These are phyloP conservation scores for Ephestia elutella DNA, from an alignment of 1,140 invertebrate genomes.

Conservation along the genomic window DNA sequence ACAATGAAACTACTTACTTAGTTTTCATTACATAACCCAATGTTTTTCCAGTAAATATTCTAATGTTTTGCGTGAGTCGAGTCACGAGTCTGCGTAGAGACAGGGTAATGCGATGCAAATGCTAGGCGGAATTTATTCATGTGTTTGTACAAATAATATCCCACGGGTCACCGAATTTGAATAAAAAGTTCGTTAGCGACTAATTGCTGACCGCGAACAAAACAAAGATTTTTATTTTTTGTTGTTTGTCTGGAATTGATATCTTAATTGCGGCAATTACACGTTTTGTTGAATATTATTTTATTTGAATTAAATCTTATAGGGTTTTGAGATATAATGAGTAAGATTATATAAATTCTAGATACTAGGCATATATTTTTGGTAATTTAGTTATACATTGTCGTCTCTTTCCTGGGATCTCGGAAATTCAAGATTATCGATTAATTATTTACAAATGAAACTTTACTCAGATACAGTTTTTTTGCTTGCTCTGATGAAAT, in stretches of 20 bases:
- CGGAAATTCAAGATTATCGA: too few relatives aligned
- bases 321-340: too few relatives aligned
- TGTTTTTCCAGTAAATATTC: conserved; percentile 33
- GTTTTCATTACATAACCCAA: conserved; percentile 16
- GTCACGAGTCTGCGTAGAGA: conserved; percentile 24
- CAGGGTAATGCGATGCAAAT: conserved; percentile 18
- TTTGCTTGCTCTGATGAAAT: too few relatives aligned
- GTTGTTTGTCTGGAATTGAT: conserved; percentile 4
- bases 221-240: background rate
- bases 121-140: background rate
- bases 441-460: too few relatives aligned
- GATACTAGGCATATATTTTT: too few relatives aligned
- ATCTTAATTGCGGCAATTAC: conserved; percentile 9
- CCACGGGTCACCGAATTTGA: background rate
- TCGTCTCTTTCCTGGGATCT: too few relatives aligned
- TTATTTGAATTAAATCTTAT: too few relatives aligned
- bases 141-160: background rate
- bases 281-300: too few relatives aligned
- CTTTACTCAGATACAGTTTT: too few relatives aligned
- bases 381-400: too few relatives aligned
- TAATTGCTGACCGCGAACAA: background rate
- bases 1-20: background rate
- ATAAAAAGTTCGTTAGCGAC: background rate
- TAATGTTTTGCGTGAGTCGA: conserved; percentile 33
- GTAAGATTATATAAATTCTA: too few relatives aligned